Conservation (phyloP, 2,888 invertebrate genomes). For the Eupsilia transversa region DNA sequence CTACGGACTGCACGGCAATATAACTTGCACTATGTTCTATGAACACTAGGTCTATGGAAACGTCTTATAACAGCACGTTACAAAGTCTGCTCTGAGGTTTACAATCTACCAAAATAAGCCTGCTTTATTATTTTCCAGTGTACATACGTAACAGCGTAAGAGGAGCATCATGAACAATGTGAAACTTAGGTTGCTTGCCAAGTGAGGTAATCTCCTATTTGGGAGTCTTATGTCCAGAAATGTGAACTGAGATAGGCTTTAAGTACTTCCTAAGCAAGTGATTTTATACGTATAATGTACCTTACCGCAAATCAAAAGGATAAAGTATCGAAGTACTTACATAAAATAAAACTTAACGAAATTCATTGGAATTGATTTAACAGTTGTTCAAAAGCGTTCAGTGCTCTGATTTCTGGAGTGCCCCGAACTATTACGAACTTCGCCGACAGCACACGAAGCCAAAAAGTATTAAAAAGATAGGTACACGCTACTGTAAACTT, state of each 20-base stretch:
- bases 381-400: conserved; percentile 42
- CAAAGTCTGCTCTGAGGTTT: no score
- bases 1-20: background rate
- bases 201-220: background rate
- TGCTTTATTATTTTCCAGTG: background rate
- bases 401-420: conserved; percentile 31
- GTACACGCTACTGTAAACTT: conserved; percentile 57
- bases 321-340: background rate
- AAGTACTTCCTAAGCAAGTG: background rate
- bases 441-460: conserved; percentile 37
- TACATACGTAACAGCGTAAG: background rate
- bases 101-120: background rate
- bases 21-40: no score
- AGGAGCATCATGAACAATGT: no score
- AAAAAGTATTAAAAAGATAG: conserved; percentile 66
- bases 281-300: background rate
- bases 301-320: background rate
- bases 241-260: background rate
- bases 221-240: background rate
- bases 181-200: background rate
- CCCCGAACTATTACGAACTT: conserved; percentile 35
- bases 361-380: conserved; percentile 50
- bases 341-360: conserved; percentile 18
- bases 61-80: background rate
- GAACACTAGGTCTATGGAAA: background rate